Evolutionary conservation across 1,140 invertebrate species (phyloP).

Genomic region (Armadillidium nasatum): DNA sequence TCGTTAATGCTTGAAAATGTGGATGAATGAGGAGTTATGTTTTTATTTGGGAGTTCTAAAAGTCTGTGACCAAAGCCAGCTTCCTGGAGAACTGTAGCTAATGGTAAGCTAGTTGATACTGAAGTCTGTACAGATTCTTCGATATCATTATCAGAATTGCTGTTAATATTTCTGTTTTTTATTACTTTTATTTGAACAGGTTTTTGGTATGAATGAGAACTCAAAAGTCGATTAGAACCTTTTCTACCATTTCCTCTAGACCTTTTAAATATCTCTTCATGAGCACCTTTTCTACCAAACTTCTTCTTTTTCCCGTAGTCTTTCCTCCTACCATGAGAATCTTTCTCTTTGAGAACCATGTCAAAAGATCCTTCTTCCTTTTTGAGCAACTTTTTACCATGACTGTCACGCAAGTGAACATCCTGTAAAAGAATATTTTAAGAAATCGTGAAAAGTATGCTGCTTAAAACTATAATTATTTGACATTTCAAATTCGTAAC

Average conservation of each 20-base stretch:
- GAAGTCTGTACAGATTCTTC: not conserved
- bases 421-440: no score
- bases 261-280: not conserved
- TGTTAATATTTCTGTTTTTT: not conserved
- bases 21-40: no score
- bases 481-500: no score
- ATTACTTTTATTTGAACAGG: not conserved
- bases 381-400: no score
- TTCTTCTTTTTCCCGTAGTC: not conserved
- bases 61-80: not conserved
- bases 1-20: no score
- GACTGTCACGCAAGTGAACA: no score
- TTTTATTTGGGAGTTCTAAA: no score
- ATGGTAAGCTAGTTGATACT: no score
- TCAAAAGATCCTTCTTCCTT: no score
- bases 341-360: no score
- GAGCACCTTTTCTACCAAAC: not conserved
- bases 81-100: not conserved
- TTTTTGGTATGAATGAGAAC: not conserved
- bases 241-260: not conserved
- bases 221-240: not conserved
- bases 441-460: no score
- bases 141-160: not conserved
- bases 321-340: not conserved
- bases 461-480: no score